Evolutionary conservation across 2,113 vertebrate genomes (phyloP).

Genomic region (Myiozetetes cayanensis): DNA sequence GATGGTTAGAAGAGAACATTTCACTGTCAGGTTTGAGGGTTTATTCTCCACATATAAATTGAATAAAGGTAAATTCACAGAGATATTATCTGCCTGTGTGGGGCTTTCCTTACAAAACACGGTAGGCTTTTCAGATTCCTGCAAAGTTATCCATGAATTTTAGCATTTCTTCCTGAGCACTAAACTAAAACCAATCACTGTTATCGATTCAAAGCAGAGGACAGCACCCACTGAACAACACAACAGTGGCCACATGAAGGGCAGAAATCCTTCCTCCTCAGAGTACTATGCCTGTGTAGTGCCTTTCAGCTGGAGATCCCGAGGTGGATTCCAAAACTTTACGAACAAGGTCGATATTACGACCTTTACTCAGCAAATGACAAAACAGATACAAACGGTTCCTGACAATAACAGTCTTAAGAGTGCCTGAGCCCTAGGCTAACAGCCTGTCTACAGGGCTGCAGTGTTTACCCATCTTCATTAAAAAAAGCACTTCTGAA

Average conservation of each 20-base stretch:
- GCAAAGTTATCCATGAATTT: fast-evolving
- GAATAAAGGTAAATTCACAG: not conserved
- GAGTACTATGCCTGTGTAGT: not conserved
- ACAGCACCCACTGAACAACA: not conserved
- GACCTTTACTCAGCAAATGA: not conserved
- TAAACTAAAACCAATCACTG: not conserved
- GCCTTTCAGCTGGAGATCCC: not conserved
- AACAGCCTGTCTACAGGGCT: not conserved
- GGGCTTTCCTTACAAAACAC: not conserved
- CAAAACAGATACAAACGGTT: not conserved
- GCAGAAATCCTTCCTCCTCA: not conserved
- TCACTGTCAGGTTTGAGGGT: not conserved
- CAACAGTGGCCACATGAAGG: not conserved
- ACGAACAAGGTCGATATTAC: not conserved
- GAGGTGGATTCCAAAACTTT: not conserved
- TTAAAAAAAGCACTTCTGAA: not conserved
- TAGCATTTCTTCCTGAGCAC: not conserved
- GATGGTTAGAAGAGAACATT: not conserved
- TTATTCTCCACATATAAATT: not conserved
- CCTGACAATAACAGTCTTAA: not conserved
- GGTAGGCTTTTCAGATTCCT: not conserved
- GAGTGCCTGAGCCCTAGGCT: not conserved
- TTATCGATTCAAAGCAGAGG: not conserved
- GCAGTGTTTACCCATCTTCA: not conserved
- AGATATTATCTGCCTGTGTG: not conserved